A percentile compares a stretch with the other conserved stretches of the same genome.
These are phyloP conservation scores for Ochotona princeps DNA, from an alignment of 2,113 vertebrate genomes.

Conservation along the genomic window DNA sequence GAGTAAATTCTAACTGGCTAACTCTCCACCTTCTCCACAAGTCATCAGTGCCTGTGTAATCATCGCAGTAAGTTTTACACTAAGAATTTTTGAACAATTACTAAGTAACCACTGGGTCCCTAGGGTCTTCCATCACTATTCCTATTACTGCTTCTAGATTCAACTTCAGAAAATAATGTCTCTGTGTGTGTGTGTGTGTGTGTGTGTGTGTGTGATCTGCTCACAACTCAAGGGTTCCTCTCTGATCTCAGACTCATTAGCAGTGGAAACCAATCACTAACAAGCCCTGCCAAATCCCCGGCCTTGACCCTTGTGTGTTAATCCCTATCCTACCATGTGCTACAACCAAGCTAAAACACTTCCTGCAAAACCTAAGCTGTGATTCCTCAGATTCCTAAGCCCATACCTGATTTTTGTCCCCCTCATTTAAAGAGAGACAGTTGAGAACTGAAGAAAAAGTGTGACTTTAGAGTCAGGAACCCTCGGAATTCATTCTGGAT, in stretches of 20 bases:
- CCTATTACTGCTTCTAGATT: background rate
- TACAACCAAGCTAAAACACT: background rate
- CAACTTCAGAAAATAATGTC: background rate
- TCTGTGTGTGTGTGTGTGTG: background rate
- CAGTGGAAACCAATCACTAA: background rate
- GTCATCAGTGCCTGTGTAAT: background rate
- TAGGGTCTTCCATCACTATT: background rate
- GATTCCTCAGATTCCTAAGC: background rate
- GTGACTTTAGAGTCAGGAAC: background rate
- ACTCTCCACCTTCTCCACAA: background rate
- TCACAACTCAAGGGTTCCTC: background rate
- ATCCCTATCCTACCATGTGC: background rate
- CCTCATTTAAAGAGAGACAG: background rate
- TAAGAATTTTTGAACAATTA: background rate
- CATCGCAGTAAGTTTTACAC: background rate
- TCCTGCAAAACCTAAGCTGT: background rate
- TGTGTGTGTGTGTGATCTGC: background rate
- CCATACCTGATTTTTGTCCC: background rate
- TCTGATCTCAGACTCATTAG: background rate
- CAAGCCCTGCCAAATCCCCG: background rate
- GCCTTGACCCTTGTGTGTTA: background rate
- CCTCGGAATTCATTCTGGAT: background rate
- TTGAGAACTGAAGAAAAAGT: background rate
- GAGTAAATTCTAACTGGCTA: background rate
- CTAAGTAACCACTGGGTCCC: background rate